Base-by-base conservation (phyloP, 2,888 invertebrate species). In the Pseudolycoriella hygida region DNA sequence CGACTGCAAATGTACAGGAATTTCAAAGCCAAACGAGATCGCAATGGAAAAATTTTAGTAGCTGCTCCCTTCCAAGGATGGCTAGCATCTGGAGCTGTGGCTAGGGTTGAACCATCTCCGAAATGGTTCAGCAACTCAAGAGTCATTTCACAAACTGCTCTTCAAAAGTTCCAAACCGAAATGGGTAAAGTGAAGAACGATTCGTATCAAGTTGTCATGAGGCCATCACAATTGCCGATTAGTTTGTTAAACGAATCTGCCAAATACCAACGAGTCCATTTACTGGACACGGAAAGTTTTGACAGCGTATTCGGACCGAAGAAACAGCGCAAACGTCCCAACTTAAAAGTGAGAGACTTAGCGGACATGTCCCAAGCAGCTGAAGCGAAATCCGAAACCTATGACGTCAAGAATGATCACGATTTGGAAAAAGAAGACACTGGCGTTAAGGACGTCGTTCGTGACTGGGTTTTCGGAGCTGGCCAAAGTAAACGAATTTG, bases 111-210 rank as follows among this genome's bases (percentile, higher is more conserved):
- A 66, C 98, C 98, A 2, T 94, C 89, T 54, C 88, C 93, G 56
- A 90, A 86, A 61, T 99, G 98, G 98, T 99, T 99, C 65, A 94
- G 96, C 14, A 99, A 99, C 62, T 94, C 97, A 0, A 74, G 94
- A 50, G 94, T 98, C 0, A 90, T 98, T 53, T 85, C 92, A 1
- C 97, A 98, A 66, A 80, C 74, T 56, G 81, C 87, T 0, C 59
- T 89, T 25, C 88, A 88, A 62, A 87, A 85, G 58, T 88, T 89
- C 57, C 86, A 98, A 69, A 86, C 86, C 38, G 96, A 96, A 67
- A 77, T 99, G 60, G 93, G 92, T 15, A 86, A 87, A 56, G 96
- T 86, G 25, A 73, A 92, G 45, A 90, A 83, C 58, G 93, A 97
- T 67, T 97, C 98, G 0, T 99, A 96, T 61, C 88, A 96, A 69